Evolutionary conservation across 1,140 invertebrate genomes (phyloP), one percentile per base, ranked within the genome.

Genomic region (Heliconius congener): DNA sequence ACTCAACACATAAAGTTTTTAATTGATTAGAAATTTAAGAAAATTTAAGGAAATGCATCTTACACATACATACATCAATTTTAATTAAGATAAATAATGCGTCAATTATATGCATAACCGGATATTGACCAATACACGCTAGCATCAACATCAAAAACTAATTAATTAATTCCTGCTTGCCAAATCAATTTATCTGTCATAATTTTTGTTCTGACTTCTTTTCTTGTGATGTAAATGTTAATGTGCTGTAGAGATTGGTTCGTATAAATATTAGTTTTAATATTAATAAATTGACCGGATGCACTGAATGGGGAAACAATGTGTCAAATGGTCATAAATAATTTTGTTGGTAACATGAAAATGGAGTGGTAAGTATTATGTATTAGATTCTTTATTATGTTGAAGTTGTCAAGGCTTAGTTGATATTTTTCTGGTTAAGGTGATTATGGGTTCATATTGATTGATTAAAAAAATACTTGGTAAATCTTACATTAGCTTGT

Each of bases 401-500:
- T n/a, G 42, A 46, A 3, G 0, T 13, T 57, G 3, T 57, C 8
- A 18, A 19, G 19, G 18, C 1, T 19, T 8, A 57, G 18, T 8
- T 57, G 55, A 19, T n/a, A 57, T n/a, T 8, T 19, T 57, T 42
- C 42, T 42, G 11, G 19, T 42, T 11, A 42, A 42, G 8, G 9
- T 42, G 39, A 11, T 11, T 11, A 42, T 42, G 39, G 39, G 39
- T 11, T 42, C 9, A 42, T 42, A 42, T 42, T 42, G 39, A 9
- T 42, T 11, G 34, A 34, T 3, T 42, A 9, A 42, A 42, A 11
- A 42, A 42, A 42, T 42, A 11, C 1, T 42, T 11, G 39, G 9
- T 13, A 46, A 46, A 46, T 76, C 71, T 92, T 80, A 94, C 93
- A 81, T 94, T 94, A 11, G 86, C 79, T 9, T 81, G 88, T 23